Conservation (phyloP, 2,888 invertebrate genomes). For the Agrilus biguttatus region DNA sequence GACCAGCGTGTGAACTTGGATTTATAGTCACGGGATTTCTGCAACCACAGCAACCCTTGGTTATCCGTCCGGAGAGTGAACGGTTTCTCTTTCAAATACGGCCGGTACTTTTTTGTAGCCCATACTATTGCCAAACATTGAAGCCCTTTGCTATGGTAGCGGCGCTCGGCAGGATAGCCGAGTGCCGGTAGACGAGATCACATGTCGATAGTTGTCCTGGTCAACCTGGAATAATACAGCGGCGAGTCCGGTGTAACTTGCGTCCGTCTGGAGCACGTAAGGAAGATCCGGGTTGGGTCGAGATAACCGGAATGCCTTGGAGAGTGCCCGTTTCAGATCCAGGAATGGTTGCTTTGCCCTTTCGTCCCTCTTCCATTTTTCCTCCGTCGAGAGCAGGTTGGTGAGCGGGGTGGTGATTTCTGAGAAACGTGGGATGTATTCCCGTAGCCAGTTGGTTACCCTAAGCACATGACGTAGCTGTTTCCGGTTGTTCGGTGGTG, state of each 20-base stretch:
- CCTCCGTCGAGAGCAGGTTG: slow-evolving; percentile 1
- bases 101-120: too few species aligned
- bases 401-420: slow-evolving; percentile 9
- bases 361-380: slow-evolving; percentile 1
- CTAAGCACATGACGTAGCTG: not conserved
- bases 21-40: too few species aligned
- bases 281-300: slow-evolving; percentile 7
- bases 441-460: not conserved
- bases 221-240: slow-evolving; percentile 14
- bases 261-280: slow-evolving; percentile 12
- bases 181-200: slow-evolving; percentile 12
- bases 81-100: too few species aligned
- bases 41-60: too few species aligned
- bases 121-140: too few species aligned
- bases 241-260: slow-evolving; percentile 10
- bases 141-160: too few species aligned
- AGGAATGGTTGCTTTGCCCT: slow-evolving; percentile 1
- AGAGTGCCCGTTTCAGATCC: not conserved
- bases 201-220: not conserved
- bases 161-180: too few species aligned
- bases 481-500: not conserved
- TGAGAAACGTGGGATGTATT: slow-evolving; percentile 7
- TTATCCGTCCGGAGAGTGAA: too few species aligned
- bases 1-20: slow-evolving; percentile 10
- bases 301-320: not conserved